phyloP scores from a whole-genome alignment of 2,888 invertebrate species.

The Anoncus sp. region DNA sequence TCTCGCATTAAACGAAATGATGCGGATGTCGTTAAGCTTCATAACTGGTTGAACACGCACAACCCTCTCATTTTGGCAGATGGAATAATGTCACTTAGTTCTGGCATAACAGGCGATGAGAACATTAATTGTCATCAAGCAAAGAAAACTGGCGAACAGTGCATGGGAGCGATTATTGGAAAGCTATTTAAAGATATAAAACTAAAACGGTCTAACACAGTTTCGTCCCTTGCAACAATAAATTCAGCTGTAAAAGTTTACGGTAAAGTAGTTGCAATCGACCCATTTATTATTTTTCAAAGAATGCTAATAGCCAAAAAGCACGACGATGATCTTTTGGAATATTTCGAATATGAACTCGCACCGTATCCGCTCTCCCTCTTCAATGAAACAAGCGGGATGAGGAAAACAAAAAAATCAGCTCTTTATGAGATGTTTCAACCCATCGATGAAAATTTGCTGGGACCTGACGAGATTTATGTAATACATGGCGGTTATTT shows the following conservation, averaged over 20 bases:
- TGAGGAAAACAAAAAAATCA: slow-evolving; percentile 52
- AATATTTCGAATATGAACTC: slow-evolving; percentile 58
- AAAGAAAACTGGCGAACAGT: slow-evolving; percentile 32
- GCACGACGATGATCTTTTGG: slow-evolving; percentile 48
- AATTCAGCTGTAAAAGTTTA: slow-evolving; percentile 39
- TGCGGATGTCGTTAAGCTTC: slow-evolving; percentile 47
- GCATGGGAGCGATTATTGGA: slow-evolving; percentile 39
- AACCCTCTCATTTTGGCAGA: slow-evolving; percentile 42
- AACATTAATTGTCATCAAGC: slow-evolving; percentile 53
- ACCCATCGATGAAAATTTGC: not conserved
- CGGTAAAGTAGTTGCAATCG: slow-evolving; percentile 10
- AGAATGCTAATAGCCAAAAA: slow-evolving; percentile 41
- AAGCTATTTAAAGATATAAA: slow-evolving; percentile 21
- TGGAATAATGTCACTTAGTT: slow-evolving; percentile 52
- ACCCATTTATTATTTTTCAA: slow-evolving; percentile 34
- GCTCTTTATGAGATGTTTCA: slow-evolving; percentile 43
- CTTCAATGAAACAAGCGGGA: slow-evolving; percentile 44
- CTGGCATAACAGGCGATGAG: slow-evolving; percentile 42
- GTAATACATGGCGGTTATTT: slow-evolving; percentile 59
- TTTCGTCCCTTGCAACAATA: slow-evolving; percentile 44
- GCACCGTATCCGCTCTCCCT: slow-evolving; percentile 58
- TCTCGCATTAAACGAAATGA: slow-evolving; percentile 57
- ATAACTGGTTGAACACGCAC: slow-evolving; percentile 44
- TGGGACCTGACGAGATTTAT: not conserved
- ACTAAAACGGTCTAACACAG: slow-evolving; percentile 52